Base-by-base conservation (phyloP, 2,888 invertebrate genomes). In the Flexamia atlantica region DNA sequence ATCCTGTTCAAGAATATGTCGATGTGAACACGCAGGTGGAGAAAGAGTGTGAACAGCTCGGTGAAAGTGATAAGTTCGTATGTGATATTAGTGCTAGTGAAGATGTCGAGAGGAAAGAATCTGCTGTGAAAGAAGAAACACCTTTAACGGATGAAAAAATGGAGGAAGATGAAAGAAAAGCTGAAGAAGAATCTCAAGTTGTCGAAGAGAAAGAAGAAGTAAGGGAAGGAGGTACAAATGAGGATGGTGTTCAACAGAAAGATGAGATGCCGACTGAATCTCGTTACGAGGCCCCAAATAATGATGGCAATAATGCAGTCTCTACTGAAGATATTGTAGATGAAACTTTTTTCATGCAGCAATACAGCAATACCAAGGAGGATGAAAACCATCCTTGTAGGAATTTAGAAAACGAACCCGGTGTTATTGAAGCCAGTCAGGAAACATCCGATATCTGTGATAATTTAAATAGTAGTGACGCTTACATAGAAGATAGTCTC, bases 141-240 rank as follows among this genome's bases (percentile, higher is more conserved):
- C 25, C 23, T 20, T 7, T 28, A 9, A 64, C 14, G 64, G 60
- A 60, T 30, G 85, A 83, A 64, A 83, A 86, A 30, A 30, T 14
- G 50, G 64, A 20, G 23, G 72, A 81, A 70, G 76, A 32, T 17
- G 68, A 80, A 30, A 79, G 86, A 82, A 87, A 87, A 86, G 72
- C 90, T 82, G 89, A 90, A 82, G 90, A 91, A 87, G 92, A 92
- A 84, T 90, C 89, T 85, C 90, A 89, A 87, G 87, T 89, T 32
- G 90, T 88, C 87, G 90, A 88, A 90, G 91, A 86, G 85, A 85
- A 90, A 50, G 92, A 92, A 84, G 92, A 92, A 25, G 2, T 23
- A 28, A 74, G 36, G 32, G 64, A 64, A 30, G 5, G 14, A 14
- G 28, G 14, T 64, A 9, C 12, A 9, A 17, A 1, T 64, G 64